Conservation (phyloP, 2,888 invertebrate genomes). For the Coenonympha glycerion region DNA sequence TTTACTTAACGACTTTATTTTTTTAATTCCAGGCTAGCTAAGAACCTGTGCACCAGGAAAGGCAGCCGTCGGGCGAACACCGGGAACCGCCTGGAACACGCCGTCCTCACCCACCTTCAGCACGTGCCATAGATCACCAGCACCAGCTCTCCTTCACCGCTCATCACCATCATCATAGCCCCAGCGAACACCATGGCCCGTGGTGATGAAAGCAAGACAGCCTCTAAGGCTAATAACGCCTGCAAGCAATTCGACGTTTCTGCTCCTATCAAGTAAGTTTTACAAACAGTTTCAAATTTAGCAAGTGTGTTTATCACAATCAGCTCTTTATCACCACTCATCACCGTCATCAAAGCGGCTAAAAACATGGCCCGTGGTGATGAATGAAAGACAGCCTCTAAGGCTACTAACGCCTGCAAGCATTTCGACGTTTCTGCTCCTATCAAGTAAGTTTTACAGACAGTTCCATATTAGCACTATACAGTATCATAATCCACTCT, state of each 20-base stretch:
- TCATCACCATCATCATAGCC: slow-evolving; percentile 46
- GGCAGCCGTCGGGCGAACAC: slow-evolving; percentile 90
- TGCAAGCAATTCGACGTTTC: slow-evolving; percentile 62
- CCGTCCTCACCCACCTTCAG: slow-evolving; percentile 87
- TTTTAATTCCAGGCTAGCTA: slow-evolving; percentile 80
- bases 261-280: slow-evolving; percentile 59
- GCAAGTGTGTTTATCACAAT: too few relatives aligned
- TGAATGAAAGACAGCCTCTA: slow-evolving; percentile 64
- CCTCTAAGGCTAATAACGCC: slow-evolving; percentile 59
- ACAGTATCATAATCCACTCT: background rate
- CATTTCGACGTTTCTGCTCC: slow-evolving; percentile 58
- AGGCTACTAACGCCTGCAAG: slow-evolving; percentile 64
- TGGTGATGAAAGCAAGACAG: slow-evolving; percentile 70
- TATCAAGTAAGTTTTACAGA: slow-evolving; percentile 56
- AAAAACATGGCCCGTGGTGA: slow-evolving; percentile 68
- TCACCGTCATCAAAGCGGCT: slow-evolving; percentile 42
- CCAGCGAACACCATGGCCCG: slow-evolving; percentile 57
- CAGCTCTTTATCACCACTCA: slow-evolving; percentile 45
- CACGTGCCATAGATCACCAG: slow-evolving; percentile 84
- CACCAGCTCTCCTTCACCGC: slow-evolving; percentile 43
- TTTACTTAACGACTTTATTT: background rate
- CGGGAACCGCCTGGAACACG: slow-evolving; percentile 88
- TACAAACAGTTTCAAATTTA: too few relatives aligned
- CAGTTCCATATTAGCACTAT: background rate
- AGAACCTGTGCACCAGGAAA: slow-evolving; percentile 87